Conservation (phyloP, 2,888 invertebrate species). For the Magallana nippona region DNA sequence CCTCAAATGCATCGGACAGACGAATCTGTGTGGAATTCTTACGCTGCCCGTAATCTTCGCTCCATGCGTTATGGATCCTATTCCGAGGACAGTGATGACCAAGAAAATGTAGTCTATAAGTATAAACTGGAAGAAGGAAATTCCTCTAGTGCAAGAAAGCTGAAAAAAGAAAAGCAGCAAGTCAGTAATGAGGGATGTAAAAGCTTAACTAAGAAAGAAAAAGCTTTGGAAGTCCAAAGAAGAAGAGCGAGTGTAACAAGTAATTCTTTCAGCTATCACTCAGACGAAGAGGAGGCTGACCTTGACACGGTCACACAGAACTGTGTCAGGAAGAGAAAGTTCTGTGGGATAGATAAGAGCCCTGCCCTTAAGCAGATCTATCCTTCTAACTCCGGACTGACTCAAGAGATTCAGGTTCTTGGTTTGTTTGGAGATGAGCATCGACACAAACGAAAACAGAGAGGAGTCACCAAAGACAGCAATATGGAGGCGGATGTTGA, state of each 20-base stretch:
- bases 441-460: constrained; percentile 53
- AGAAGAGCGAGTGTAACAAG: background rate
- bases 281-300: constrained; percentile 62
- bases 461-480: background rate
- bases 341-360: constrained; percentile 57
- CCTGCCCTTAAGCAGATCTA: constrained; percentile 50
- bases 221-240: background rate
- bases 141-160: background rate
- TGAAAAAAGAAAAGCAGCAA: background rate
- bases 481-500: constrained; percentile 32
- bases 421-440: constrained; percentile 62
- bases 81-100: constrained; percentile 65
- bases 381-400: constrained; percentile 59
- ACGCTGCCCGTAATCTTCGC: constrained; percentile 71
- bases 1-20: constrained; percentile 72
- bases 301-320: constrained; percentile 41
- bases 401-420: constrained; percentile 62
- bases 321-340: constrained; percentile 57
- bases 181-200: background rate
- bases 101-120: constrained; percentile 25
- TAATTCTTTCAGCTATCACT: constrained; percentile 59
- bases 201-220: background rate
- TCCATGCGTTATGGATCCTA: constrained; percentile 70
- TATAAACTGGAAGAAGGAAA: background rate
- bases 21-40: constrained; percentile 72